Evolutionary conservation across 2,113 vertebrate genomes (phyloP), one percentile per base, ranked within the genome.

Genomic region (Hippopotamus amphibius): DNA sequence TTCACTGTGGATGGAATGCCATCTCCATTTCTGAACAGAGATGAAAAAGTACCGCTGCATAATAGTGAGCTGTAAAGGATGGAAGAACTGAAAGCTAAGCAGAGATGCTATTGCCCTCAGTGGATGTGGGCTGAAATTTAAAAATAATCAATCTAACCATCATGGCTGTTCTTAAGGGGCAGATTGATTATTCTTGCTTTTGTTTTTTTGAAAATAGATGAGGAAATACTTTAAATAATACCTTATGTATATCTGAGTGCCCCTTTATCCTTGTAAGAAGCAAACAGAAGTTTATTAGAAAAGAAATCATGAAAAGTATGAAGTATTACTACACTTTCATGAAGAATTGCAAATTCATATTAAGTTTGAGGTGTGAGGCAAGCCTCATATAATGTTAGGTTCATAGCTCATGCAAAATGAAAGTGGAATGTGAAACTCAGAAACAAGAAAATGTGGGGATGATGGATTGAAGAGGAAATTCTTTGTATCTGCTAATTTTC

Each of bases 401-500:
- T 74, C 50, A n/a, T 9, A 57, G 55, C 33, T 71, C 68, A 71
- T 12, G 48, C 74, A 82, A 72, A 59, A 80, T 14, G 68, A 88
- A 22, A 79, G 65, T 84, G 22, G 79, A 41, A 87, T 85, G 26
- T 72, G 59, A 97, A 97, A 85, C 28, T 57, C 6, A 5, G 33
- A 33, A 46, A 71, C 19, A 22, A 74, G 81, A 71, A 74, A 66
- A 57, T 3, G 26, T 61, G 61, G 46, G 71, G 61, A 84, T 79
- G 83, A 88, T 43, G 41, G 21, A 69, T 24, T 26, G 33, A 50
- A 61, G 68, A 84, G 76, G 80, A 46, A 66, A 77, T 77, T 84
- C 83, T 94, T 86, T 97, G 71, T 76, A 81, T 63, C 59, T 84
- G 81, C 24, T 91, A 81, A 93, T 92, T 91, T 95, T 97, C 87